These are phyloP conservation scores for Eristalis pertinax DNA, from an alignment of 2,888 invertebrate species.

Conservation along the genomic window DNA sequence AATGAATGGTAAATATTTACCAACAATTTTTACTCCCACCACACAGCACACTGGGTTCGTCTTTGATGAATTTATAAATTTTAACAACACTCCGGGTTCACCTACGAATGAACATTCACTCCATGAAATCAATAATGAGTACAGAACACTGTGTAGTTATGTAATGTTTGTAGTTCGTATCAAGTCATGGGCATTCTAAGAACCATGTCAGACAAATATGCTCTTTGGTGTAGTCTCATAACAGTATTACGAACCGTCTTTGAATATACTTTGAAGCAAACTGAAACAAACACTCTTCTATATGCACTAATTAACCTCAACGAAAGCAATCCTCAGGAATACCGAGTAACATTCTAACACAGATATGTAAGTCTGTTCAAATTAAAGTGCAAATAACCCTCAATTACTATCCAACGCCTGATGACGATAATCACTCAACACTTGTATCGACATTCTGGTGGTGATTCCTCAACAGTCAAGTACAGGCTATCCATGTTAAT, in stretches of 20 bases:
- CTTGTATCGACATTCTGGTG: slow-evolving; percentile 27
- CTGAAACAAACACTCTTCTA: slow-evolving; percentile 17
- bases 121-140: too few relatives aligned
- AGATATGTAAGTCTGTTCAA: not conserved
- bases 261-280: not conserved
- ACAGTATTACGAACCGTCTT: too few relatives aligned
- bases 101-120: too few relatives aligned
- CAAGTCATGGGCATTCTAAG: too few relatives aligned
- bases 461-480: slow-evolving; percentile 41
- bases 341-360: slow-evolving; percentile 19
- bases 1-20: too few relatives aligned
- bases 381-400: slow-evolving; percentile 6
- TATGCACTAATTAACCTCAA: slow-evolving; percentile 58
- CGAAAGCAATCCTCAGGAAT: slow-evolving; percentile 53
- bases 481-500: slow-evolving; percentile 52
- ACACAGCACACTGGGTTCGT: too few relatives aligned
- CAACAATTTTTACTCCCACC: too few relatives aligned
- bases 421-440: not conserved
- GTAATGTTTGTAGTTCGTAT: too few relatives aligned
- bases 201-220: not conserved
- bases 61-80: too few relatives aligned
- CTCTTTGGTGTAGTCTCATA: not conserved
- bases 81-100: too few relatives aligned
- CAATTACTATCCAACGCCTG: slow-evolving; percentile 10
- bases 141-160: too few relatives aligned